Evolutionary conservation across 2,888 invertebrate species (phyloP).

Genomic region (Caenorhabditis sp.): DNA sequence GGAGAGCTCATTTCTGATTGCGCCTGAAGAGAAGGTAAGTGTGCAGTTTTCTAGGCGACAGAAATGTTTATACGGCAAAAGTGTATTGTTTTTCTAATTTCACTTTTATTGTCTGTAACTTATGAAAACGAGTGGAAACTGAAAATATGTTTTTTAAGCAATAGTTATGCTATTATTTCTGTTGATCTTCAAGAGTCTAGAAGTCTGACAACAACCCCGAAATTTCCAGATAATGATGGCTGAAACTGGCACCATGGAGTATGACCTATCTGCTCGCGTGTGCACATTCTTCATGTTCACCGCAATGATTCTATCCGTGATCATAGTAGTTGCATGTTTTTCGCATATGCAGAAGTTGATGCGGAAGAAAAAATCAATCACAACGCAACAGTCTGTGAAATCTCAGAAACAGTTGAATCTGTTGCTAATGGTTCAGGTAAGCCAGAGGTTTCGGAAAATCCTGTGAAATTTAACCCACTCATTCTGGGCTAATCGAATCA

Average conservation of each 20-base stretch:
- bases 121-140: no score
- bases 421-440: slow-evolving; percentile 44
- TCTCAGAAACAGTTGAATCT: slow-evolving; percentile 57
- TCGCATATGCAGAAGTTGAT: slow-evolving; percentile 38
- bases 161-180: no score
- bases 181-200: no score
- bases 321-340: slow-evolving; percentile 33
- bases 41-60: no score
- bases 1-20: slow-evolving; percentile 52
- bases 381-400: slow-evolving; percentile 26
- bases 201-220: no score
- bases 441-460: no score
- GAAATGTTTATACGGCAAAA: no score
- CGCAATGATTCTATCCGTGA: slow-evolving; percentile 36
- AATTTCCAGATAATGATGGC: slow-evolving; percentile 24
- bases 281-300: slow-evolving; percentile 55
- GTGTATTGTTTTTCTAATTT: not conserved
- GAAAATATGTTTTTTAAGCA: no score
- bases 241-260: slow-evolving; percentile 27
- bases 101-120: no score
- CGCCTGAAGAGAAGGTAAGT: slow-evolving; percentile 43
- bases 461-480: no score
- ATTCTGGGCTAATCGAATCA: no score
- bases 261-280: slow-evolving; percentile 27
- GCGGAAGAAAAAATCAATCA: slow-evolving; percentile 36